A percentile compares a stretch with the other conserved stretches of the same genome.
These are phyloP conservation scores for Passer montanus DNA, from an alignment of 2,113 vertebrate species.

Conservation along the genomic window DNA sequence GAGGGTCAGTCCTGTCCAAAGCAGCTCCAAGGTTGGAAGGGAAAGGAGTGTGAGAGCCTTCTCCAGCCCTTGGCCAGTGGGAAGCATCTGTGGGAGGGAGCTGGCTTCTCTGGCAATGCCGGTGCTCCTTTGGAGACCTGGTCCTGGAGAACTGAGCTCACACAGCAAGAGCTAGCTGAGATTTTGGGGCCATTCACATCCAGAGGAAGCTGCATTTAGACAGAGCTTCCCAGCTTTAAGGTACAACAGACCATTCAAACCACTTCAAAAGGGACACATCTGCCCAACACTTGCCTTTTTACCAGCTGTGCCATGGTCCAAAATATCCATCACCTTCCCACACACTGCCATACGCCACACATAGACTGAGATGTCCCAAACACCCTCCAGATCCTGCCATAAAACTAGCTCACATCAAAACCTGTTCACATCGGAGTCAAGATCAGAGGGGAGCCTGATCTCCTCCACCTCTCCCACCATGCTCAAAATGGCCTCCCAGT, in stretches of 20 bases:
- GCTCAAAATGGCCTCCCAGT: background rate
- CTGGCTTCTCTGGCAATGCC: background rate
- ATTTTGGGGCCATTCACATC: background rate
- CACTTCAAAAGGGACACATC: slow-evolving; percentile 27
- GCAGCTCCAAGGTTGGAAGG: background rate
- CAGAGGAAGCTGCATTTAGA: background rate
- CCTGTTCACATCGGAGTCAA: background rate
- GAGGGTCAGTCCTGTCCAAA: background rate
- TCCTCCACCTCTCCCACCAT: background rate
- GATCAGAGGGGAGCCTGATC: background rate
- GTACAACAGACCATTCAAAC: background rate
- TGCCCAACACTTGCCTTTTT: slow-evolving; percentile 20
- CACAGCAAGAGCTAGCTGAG: background rate
- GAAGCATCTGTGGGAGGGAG: background rate
- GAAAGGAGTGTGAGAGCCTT: background rate
- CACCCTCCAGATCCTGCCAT: background rate
- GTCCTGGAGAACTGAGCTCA: background rate
- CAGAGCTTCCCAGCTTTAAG: background rate
- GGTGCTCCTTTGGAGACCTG: background rate
- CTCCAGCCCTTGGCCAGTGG: background rate
- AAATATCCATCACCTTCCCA: background rate
- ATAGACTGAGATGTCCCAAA: background rate
- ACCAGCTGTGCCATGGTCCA: background rate
- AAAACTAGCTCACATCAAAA: background rate
- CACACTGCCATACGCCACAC: background rate